Base-by-base conservation (phyloP, 2,113 vertebrate species). In the Tenebrosternarchus preto region DNA sequence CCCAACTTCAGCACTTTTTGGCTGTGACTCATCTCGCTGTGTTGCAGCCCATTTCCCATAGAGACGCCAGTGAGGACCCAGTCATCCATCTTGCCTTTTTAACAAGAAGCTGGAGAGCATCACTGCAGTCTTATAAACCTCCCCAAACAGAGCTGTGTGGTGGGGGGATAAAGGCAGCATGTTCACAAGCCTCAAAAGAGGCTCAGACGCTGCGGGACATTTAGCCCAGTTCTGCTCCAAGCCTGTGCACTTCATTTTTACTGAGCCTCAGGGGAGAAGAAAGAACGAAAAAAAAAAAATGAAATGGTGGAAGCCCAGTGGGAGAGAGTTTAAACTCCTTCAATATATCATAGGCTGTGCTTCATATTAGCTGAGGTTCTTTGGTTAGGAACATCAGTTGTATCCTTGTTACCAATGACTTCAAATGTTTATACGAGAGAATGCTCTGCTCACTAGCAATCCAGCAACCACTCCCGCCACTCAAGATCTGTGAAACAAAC, bases 1-100 rank as follows among this genome's bases (percentile, higher is more conserved):
- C 39, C 39, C 63, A 36, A 12, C 84, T 85, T 91, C 90, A 92
- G 91, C 89, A 85, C 74, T 88, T 89, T 92, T 86, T 84, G 72
- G 80, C 9, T 72, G 81, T 84, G 87, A 86, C 86, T 90, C 89
- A 90, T 88, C 85, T 70, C 56, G 27, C 87, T 86, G 80, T 88
- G 89, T 87, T 81, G 80, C 78, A 84, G 85, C 88, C 83, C 84
- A 88, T 87, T 83, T 74, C 85, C 71, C 80, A 82, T 17, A 12
- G 50, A 80, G 85, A 74, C 20, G 81, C 86, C 87, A 59, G 80
- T 83, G 85, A 83, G 61, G 83, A 67, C 66, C 82, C 63, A 78
- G 85, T 84, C 86, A 87, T 90, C 83, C 25, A 69, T 74, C 57
- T 67, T 27, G 56, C 57, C 71, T 29, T 36, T 74, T 80, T 80